Percentiles rank a stretch among this genome's conserved stretches.
Evolutionary conservation across 2,797 vertebrate genomes (phyloP).

Genomic region (Parotocinclus haroldoi): DNA sequence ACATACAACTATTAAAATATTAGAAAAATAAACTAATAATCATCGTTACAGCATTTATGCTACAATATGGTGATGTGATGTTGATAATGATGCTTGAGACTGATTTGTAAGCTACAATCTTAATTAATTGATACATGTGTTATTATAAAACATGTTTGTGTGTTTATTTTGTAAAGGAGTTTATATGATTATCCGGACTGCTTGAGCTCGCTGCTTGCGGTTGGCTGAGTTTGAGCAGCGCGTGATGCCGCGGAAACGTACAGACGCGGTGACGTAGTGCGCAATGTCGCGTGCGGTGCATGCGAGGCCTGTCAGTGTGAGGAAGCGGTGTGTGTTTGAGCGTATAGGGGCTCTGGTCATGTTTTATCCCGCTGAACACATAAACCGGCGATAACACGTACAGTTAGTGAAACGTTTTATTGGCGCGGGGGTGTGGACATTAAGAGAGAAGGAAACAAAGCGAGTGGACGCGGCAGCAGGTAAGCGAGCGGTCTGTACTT

Average conservation of each 20-base stretch:
- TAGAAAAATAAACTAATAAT: too few relatives aligned
- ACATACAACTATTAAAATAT: too few relatives aligned
- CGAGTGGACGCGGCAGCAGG: conserved; percentile 56
- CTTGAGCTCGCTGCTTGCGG: neutral
- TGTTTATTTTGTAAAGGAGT: neutral
- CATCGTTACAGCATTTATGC: too few relatives aligned
- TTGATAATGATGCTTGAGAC: too few relatives aligned
- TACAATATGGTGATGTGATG: too few relatives aligned
- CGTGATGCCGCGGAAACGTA: conserved; percentile 64
- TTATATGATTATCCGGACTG: neutral
- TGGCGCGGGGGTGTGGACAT: neutral
- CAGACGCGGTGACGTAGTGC: conserved; percentile 59
- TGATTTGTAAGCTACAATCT: too few relatives aligned
- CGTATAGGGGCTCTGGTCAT: conserved; percentile 69
- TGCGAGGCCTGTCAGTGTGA: conserved; percentile 69
- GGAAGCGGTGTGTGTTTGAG: conserved; percentile 64
- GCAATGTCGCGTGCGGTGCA: conserved; percentile 70
- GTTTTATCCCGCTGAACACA: conserved; percentile 65
- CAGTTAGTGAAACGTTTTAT: neutral
- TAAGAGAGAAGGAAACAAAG: conserved; percentile 32
- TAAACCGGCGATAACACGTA: conserved; percentile 23
- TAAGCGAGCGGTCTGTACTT: conserved; percentile 58
- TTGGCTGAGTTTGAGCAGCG: conserved; percentile 39
- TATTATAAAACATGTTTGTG: conserved; percentile 3
- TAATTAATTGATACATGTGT: too few relatives aligned